Evolutionary conservation across 2,113 vertebrate genomes (phyloP).

Genomic region (Eptesicus fuscus): DNA sequence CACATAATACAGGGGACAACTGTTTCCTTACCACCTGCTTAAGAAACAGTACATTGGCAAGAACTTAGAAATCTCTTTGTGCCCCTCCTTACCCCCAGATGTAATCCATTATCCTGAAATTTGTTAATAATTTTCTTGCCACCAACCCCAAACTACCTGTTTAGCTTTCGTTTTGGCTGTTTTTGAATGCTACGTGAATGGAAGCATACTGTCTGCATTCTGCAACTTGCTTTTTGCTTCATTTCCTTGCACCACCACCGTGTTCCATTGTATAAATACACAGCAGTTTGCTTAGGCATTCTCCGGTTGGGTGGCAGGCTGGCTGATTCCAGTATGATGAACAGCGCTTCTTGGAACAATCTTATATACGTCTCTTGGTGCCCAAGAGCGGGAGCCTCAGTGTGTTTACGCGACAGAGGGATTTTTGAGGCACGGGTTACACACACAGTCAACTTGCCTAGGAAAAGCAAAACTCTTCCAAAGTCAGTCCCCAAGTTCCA

Average conservation of each 20-base stretch:
- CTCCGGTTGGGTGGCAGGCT: neutral
- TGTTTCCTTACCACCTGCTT: neutral
- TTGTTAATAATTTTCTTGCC: neutral
- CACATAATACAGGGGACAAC: neutral
- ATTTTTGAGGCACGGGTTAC: neutral
- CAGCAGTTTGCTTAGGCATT: neutral
- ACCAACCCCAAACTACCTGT: neutral
- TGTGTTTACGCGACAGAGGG: neutral
- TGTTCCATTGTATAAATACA: neutral
- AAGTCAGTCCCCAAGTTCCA: neutral
- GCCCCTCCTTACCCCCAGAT: neutral
- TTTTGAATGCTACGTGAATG: neutral
- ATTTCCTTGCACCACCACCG: neutral
- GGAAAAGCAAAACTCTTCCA: neutral
- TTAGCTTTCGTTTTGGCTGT: neutral
- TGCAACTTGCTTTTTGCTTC: neutral
- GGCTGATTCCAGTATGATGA: neutral
- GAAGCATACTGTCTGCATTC: neutral
- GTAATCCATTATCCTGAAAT: neutral
- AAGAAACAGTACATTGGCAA: neutral
- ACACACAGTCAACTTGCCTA: neutral
- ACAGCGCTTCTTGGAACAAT: neutral
- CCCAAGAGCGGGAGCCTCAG: neutral
- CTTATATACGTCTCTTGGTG: neutral
- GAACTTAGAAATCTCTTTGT: neutral